Evolutionary conservation across 2,797 vertebrate genomes (phyloP), one percentile per base, ranked within the genome.

Genomic region (Mormyrops boulengeri): DNA sequence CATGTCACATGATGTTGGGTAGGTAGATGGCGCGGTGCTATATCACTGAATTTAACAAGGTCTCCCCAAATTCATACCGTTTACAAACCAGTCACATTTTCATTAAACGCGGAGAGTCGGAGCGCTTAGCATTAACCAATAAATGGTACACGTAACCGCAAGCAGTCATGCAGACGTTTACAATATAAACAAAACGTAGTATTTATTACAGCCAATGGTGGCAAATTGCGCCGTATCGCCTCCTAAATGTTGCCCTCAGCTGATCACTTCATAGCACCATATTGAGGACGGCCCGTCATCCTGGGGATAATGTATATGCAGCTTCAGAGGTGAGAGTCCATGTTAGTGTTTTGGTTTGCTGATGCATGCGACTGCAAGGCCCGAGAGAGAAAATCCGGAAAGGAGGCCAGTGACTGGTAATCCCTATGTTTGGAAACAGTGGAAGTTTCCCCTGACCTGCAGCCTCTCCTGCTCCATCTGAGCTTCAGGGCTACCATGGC

Each of bases 371-470:
- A 86, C 85, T 86, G 44, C 44, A 50, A 85, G 82, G 82, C 26
- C 22, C 12, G 26, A 12, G 50, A 53, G 26, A 55, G 26, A 34
- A 34, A 30, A 30, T 47, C 50, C 50, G 26, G 85, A 52, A 34
- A 14, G 26, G 5, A 38, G 85, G 52, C 17, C 26, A 53, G 52
- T 30, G 85, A 86, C 47, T 5, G 47, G 19, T 86, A 86, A 86
- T 86, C 85, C 85, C 84, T 86, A 26, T 86, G 85, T 86, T 86
- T 86, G 26, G 22, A 86, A 7, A 52, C 49, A 55, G 26, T 17
- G 26, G 85, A 86, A 52, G 85, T 52, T 86, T 86, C 85, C 49
- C 0, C 22, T 82, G 41, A 82, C 77, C 41, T 1, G 2, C 77
- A 44, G 77, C 38, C 19, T 82, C 77, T 82, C 41, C 17, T 5